Base-by-base conservation (phyloP, 1,140 invertebrate genomes). In the Copidosoma floridanum region DNA sequence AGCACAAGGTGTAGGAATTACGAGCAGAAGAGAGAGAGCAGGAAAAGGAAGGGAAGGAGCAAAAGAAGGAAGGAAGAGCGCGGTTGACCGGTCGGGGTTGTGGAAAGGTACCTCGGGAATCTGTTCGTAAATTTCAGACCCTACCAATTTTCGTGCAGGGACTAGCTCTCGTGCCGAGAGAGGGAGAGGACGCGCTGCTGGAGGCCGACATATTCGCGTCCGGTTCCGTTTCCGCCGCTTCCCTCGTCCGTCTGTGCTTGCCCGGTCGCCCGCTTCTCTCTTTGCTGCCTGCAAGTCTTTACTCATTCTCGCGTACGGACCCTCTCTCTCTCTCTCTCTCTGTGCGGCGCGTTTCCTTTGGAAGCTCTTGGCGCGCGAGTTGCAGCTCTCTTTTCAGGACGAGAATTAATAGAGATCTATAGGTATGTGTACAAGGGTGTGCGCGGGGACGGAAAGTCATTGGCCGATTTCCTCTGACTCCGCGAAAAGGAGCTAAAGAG, bases 131-230 rank as follows among this genome's bases (percentile, higher is more conserved):
- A 62, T 62, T 62, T 61, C 27, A 50, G 52, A 55, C 52, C 43
- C 35, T 55, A 24, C 59, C 37, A 61, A 52, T 48, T 61, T 55
- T 48, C 51, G 6, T 55, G 55, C 43, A 41, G n/a, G n/a, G n/a
- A n/a, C n/a, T n/a, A n/a, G n/a, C n/a, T n/a, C n/a, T 7, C 32
- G 32, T 10, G 32, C 7, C 7, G 32, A 37, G 32, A 37, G 32
- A 37, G 32, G 14, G 8, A 54, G 38, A 53, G 20, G 7, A 23
- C 21, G n/a, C 6, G 24, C 8, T 32, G 32, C 26, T 24, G 37
- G n/a, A n/a, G n/a, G 41, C 41, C 55, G 64, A 65, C 64, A 58
- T 65, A 62, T 62, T 65, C 63, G 43, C 32, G 21, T 65, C 59
- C 64, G 59, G 21, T 57, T 57, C 59, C 54, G 38, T 21, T 56